Base-by-base conservation (phyloP, 1,140 invertebrate species). In the Pogonomyrmex californicus region DNA sequence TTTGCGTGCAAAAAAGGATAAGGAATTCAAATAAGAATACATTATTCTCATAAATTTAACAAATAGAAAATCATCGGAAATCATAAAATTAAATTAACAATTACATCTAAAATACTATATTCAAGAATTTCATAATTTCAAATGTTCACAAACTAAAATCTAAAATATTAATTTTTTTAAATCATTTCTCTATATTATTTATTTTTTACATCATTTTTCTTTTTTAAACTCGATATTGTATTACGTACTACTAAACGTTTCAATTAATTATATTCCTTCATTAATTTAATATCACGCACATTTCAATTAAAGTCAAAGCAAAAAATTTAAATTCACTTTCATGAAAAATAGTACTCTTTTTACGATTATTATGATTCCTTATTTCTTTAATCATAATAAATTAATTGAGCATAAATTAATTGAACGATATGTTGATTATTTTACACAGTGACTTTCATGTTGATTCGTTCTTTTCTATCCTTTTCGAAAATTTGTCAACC, bases 1-100 rank as follows among this genome's bases (percentile, higher is more conserved):
- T 30, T 33, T 44, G 49, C 56, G n/a, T 44, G 54, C 66, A 38
- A 71, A 58, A 56, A 33, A 7, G 65, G 12, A 23, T 23, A 23
- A 23, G 23, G 51, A 51, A 33, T 33, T 79, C 65, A 14, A 81
- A 41, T 81, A n/a, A 33, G 38, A 66, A 79, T 44, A 12, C 33
- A 81, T 81, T 81, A 79, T 77, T 30, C 58, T 0, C 4, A 12
- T 41, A 54, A 87, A 47, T 70, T 87, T 71, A 38, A 56, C 49
- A 71, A 51, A 44, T n/a, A 51, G 23, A 73, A 71, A 71, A 82
- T 82, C 54, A 82, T 82, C 79, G 41, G 41, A 58, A 23, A 23
- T 23, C 23, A 23, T 82, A n/a, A 82, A 73, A 60, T 82, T 73
- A 51, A 58, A 47, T 38, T 44, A 38, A 56, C 7, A 23, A 36